Conservation (phyloP, 1,140 invertebrate species). For the Trichoplusia ni region DNA sequence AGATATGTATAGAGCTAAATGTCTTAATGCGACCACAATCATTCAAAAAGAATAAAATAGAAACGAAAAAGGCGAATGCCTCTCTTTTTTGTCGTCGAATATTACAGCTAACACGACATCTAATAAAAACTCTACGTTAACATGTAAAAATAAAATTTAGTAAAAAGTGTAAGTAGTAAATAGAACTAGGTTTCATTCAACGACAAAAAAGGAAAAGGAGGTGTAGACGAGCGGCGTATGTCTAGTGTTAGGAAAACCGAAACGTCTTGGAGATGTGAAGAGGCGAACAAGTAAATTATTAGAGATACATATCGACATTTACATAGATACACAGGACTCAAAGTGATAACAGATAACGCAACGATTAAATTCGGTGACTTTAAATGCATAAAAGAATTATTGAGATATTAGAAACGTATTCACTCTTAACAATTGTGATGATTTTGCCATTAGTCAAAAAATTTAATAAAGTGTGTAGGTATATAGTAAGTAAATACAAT, state of each 20-base stretch:
- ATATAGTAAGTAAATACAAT: constrained; percentile 34
- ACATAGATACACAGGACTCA: constrained; percentile 42
- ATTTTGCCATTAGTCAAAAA: constrained; percentile 80
- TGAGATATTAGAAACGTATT: constrained; percentile 34
- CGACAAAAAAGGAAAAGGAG: constrained; percentile 52
- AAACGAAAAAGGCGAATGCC: constrained; percentile 64
- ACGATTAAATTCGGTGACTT: constrained; percentile 48
- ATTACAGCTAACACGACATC: constrained; percentile 9
- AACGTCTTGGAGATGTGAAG: constrained; percentile 47
- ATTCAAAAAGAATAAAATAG: constrained; percentile 72
- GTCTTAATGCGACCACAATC: constrained; percentile 71
- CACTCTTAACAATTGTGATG: constrained; percentile 79
- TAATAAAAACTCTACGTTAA: not conserved
- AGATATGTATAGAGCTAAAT: constrained; percentile 63
- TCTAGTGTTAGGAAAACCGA: constrained; percentile 51
- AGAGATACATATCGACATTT: constrained; percentile 46
- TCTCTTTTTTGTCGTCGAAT: constrained; percentile 56
- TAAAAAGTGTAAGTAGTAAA: not conserved
- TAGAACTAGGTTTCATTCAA: constrained; percentile 47
- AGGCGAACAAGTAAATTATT: constrained; percentile 53
- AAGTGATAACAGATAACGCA: constrained; percentile 51
- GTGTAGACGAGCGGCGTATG: constrained; percentile 55
- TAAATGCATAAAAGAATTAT: constrained; percentile 57
- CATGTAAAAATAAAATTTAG: too few species aligned
- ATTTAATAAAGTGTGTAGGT: constrained; percentile 54